Evolutionary conservation across 2,888 invertebrate genomes (phyloP).

Genomic region (Crematogaster levior): DNA sequence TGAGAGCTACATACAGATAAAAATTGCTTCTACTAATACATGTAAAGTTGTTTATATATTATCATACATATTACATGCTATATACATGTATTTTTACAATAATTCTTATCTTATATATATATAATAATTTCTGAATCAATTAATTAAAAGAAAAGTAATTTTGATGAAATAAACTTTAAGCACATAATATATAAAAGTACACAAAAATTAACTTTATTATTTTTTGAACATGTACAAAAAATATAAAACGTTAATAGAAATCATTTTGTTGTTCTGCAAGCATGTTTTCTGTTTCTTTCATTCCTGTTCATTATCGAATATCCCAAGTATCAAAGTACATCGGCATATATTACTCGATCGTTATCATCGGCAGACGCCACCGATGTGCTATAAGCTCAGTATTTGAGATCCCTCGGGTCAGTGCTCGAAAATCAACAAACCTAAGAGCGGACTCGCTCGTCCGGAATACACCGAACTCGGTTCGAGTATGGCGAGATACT

Average conservation of each 20-base stretch:
- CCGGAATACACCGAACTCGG: constrained; percentile 48
- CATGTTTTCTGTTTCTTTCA: neutral
- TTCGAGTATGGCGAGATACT: constrained; percentile 17
- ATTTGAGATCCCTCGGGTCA: constrained; percentile 25
- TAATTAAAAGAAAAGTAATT: constrained; percentile 3
- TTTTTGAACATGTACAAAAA: neutral
- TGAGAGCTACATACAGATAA: neutral
- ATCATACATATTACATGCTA: neutral
- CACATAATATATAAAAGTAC: too few species aligned
- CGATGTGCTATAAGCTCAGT: neutral
- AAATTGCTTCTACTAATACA: neutral
- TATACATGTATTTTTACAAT: neutral
- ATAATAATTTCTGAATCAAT: neutral
- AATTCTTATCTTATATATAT: too few species aligned
- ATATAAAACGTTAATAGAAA: neutral
- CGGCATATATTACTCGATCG: neutral
- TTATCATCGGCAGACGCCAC: neutral
- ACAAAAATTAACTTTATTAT: too few species aligned
- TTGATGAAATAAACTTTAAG: neutral
- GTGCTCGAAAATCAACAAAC: constrained; percentile 44
- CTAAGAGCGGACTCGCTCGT: constrained; percentile 27
- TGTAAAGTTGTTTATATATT: neutral
- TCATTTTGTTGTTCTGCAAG: neutral
- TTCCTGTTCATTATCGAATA: neutral
- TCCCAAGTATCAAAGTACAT: neutral